Evolutionary conservation across 64 coral and sea anemone species (phyloP).

Genomic region (Trachythela sp.): DNA sequence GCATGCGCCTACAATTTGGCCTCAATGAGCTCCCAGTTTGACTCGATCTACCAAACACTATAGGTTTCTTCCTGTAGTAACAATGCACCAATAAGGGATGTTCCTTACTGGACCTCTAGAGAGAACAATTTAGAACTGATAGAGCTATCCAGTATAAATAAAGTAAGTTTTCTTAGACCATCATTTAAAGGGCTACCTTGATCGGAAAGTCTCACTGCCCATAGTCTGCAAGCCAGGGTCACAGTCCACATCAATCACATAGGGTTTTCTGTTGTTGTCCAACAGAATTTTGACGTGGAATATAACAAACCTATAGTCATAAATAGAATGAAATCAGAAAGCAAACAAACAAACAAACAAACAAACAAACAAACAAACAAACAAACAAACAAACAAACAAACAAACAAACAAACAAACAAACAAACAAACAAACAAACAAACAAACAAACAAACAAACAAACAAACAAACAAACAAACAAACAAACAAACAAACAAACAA

Average conservation of each 20-base stretch:
- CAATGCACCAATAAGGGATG: no score
- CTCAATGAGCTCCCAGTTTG: no score
- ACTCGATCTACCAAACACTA: no score
- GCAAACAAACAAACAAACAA: not conserved
- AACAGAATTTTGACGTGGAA: conserved; percentile 4
- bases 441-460: not conserved
- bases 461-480: not conserved
- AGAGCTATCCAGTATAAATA: not conserved
- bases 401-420: not conserved
- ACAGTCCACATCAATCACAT: not conserved
- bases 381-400: not conserved
- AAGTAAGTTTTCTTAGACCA: not conserved
- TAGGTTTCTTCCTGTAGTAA: no score
- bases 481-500: not conserved
- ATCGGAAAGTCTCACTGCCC: not conserved
- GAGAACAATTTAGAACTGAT: no score
- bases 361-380: not conserved
- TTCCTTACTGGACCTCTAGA: not conserved
- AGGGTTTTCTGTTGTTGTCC: not conserved
- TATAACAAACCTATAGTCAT: not conserved
- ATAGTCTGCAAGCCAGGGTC: not conserved
- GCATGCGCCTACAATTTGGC: no score
- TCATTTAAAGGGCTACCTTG: not conserved
- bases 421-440: not conserved
- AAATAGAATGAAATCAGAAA: not conserved